Percentiles rank a stretch among this genome's conserved stretches.
These are phyloP conservation scores for Smittia aterrima DNA, from an alignment of 2,888 invertebrate genomes.

Conservation along the genomic window DNA sequence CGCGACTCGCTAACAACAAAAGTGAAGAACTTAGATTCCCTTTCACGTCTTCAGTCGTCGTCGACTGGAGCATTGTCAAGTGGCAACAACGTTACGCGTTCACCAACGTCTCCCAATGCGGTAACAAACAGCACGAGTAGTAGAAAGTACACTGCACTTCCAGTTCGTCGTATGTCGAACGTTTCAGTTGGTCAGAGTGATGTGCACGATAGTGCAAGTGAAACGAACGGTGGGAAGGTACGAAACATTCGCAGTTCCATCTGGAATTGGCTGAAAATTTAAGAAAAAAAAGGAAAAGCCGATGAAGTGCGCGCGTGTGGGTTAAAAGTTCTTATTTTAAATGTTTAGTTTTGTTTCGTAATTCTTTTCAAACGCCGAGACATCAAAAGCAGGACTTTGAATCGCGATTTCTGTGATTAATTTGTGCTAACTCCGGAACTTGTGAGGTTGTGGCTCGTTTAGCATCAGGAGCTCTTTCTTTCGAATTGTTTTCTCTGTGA, in stretches of 20 bases:
- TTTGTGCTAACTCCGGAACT: not conserved
- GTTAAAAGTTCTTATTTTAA: not conserved
- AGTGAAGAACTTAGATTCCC: conserved; percentile 57
- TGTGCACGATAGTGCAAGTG: conserved; percentile 42
- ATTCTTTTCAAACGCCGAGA: not conserved
- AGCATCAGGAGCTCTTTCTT: not conserved
- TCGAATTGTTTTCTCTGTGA: not conserved
- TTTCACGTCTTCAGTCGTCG: conserved; percentile 51
- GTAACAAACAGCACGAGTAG: conserved; percentile 42
- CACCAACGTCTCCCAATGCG: conserved; percentile 24
- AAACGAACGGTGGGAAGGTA: conserved; percentile 55
- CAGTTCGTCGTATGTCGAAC: conserved; percentile 50
- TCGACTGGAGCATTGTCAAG: conserved; percentile 42
- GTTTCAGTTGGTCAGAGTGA: conserved; percentile 49
- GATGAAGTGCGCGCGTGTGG: not conserved
- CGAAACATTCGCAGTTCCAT: conserved; percentile 55
- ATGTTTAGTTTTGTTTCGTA: not conserved
- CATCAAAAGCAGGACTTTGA: not conserved
- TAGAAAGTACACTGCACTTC: conserved; percentile 43
- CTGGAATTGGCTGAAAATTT: conserved; percentile 55
- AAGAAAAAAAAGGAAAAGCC: conserved; percentile 40
- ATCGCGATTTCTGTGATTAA: not conserved
- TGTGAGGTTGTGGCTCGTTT: too few relatives aligned
- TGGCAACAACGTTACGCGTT: not conserved
- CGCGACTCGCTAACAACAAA: conserved; percentile 58